Evolutionary conservation across 2,113 vertebrate genomes (phyloP), one percentile per base, ranked within the genome.

Genomic region (Platycercus adscitus): DNA sequence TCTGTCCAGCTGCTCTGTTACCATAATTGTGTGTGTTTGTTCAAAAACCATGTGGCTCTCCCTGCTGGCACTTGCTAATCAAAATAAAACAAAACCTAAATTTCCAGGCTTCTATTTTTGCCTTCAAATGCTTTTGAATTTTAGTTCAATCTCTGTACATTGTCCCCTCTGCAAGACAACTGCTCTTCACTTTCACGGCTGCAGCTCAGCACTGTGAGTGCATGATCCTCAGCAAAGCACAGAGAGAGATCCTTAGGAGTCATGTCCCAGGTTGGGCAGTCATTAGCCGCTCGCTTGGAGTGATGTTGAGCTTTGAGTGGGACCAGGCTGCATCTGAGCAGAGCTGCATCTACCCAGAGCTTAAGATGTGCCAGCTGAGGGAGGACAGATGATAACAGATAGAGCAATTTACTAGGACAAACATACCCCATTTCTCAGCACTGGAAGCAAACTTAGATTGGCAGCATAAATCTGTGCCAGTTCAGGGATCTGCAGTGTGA

Each of bases 231-330:
- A 25, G 10, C 37, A 37, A 52, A 68, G n/a, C 64, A 50, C 1
- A 13, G 70, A 66, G 58, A 21, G 41, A 13, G 8, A 17, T 63
- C 56, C 35, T 24, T 37, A 15, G 33, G 61, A 76, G 9, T 13
- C 70, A 16, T 37, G 31, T 28, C 24, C 8, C 0, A 9, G 37
- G 46, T 17, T 37, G 26, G 17, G 26, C 0, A 2, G 64, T 33
- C 65, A 37, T 50, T 6, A 71, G 56, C 41, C 52, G 33, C 39
- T 41, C 9, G 17, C 81, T 63, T 0, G 0, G 37, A 2, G 0
- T 0, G 2, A 49, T 41, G 52, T 46, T 0, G 12, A 29, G 66
- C 55, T 31, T 70, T 50, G 61, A 86, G 44, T 0, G 0, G 55
- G 61, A 75, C 50, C 55, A 43, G 66, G 43, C 60, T 64, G 81